These are phyloP conservation scores for Nylanderia fulva DNA, from an alignment of 1,140 invertebrate genomes.

Conservation along the genomic window DNA sequence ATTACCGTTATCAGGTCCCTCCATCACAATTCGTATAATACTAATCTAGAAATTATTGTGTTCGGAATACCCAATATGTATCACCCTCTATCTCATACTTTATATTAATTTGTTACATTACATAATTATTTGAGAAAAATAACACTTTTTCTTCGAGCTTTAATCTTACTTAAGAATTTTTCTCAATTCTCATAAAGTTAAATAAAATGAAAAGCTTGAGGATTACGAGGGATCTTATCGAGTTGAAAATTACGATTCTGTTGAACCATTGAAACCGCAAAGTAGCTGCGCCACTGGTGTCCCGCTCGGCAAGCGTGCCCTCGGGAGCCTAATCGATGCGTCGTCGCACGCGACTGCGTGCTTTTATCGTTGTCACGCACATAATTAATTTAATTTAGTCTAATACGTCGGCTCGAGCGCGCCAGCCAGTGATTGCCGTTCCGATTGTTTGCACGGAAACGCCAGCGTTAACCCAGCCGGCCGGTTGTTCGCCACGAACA, in stretches of 20 bases:
- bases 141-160: not conserved
- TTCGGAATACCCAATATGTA: not conserved
- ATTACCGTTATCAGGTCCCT: not conserved
- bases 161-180: not conserved
- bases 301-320: slow-evolving; percentile 75
- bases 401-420: slow-evolving; percentile 81
- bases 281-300: slow-evolving; percentile 37
- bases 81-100: not conserved
- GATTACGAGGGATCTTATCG: not conserved
- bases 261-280: not conserved
- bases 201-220: not conserved
- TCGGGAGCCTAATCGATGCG: slow-evolving; percentile 82
- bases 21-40: not conserved
- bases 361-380: slow-evolving; percentile 85
- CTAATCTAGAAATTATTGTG: not conserved
- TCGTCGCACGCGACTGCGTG: slow-evolving; percentile 83
- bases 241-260: not conserved
- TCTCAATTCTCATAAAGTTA: not conserved
- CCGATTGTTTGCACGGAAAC: slow-evolving; percentile 85
- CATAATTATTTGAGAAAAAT: slow-evolving; percentile 14
- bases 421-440: slow-evolving; percentile 79
- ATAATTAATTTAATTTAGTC: slow-evolving; percentile 87
- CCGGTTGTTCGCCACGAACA: slow-evolving; percentile 47
- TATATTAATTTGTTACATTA: not conserved
- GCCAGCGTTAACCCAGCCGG: slow-evolving; percentile 72